Percentiles rank a stretch among this genome's conserved stretches.
phyloP scores from a whole-genome alignment of 2,797 vertebrate species.

The Selene dorsalis region DNA sequence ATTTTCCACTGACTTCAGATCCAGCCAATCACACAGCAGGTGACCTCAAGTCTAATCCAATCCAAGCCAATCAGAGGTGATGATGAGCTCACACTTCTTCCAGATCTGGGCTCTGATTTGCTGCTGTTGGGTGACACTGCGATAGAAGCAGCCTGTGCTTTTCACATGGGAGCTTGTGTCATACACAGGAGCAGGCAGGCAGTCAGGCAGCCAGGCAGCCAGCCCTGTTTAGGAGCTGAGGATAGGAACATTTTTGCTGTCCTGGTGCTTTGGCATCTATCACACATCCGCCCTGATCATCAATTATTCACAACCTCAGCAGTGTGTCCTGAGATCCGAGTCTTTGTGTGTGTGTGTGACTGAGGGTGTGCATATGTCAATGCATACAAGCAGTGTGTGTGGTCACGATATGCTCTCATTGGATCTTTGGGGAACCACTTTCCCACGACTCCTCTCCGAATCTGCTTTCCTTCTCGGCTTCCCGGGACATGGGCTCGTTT shows the following conservation, averaged over 20 bases:
- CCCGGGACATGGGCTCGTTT: constrained; percentile 40
- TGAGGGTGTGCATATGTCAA: background rate
- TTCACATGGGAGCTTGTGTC: constrained; percentile 85
- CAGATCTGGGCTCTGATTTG: constrained; percentile 82
- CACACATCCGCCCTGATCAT: constrained; percentile 84
- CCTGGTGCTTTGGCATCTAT: constrained; percentile 80
- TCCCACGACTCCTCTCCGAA: constrained; percentile 37
- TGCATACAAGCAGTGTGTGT: constrained; percentile 29
- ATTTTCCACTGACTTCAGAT: constrained; percentile 68
- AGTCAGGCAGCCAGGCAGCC: constrained; percentile 63
- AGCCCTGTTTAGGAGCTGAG: constrained; percentile 91
- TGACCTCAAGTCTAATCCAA: constrained; percentile 68
- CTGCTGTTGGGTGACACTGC: constrained; percentile 76
- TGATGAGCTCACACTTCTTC: constrained; percentile 76
- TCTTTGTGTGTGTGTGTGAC: constrained; percentile 28
- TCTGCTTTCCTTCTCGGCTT: constrained; percentile 34
- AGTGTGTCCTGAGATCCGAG: constrained; percentile 49
- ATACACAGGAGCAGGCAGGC: constrained; percentile 61
- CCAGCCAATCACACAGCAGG: constrained; percentile 84
- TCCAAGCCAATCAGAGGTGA: constrained; percentile 84
- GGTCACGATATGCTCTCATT: constrained; percentile 62
- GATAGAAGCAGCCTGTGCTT: constrained; percentile 76
- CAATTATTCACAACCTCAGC: constrained; percentile 83
- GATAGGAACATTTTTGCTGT: constrained; percentile 85
- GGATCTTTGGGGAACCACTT: constrained; percentile 54